Evolutionary conservation across 2,113 vertebrate species (phyloP).

Genomic region (Monarcha castaneiventris): DNA sequence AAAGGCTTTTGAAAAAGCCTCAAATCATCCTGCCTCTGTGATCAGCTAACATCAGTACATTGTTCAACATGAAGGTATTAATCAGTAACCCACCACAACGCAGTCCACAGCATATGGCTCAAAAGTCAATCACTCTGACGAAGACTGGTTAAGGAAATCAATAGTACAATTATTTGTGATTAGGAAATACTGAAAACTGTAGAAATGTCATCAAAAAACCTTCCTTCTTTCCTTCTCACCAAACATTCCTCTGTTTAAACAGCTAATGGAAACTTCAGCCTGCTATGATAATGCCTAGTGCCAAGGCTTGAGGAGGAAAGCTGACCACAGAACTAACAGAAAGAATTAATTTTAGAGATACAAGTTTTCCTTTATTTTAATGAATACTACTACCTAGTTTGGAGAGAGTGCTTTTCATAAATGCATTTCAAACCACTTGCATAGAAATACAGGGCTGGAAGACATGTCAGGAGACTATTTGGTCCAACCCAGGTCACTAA

Average conservation of each 20-base stretch:
- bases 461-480: background rate
- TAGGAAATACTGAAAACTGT: background rate
- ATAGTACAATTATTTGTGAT: background rate
- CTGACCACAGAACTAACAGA: background rate
- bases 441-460: background rate
- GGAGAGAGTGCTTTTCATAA: background rate
- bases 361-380: background rate
- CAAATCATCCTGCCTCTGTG: background rate
- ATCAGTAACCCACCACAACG: background rate
- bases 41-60: background rate
- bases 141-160: background rate
- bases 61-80: background rate
- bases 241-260: background rate
- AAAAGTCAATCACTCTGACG: background rate
- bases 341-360: background rate
- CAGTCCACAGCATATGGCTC: background rate
- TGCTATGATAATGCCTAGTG: background rate
- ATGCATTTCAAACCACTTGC: background rate
- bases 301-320: background rate
- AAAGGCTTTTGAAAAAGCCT: slow-evolving; percentile 50
- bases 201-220: background rate
- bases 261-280: background rate
- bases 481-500: background rate
- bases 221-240: background rate
- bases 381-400: background rate